Percentiles rank a stretch among this genome's conserved stretches.
Evolutionary conservation across 1,140 invertebrate species (phyloP).

Genomic region (Drosophila pallidifrons): DNA sequence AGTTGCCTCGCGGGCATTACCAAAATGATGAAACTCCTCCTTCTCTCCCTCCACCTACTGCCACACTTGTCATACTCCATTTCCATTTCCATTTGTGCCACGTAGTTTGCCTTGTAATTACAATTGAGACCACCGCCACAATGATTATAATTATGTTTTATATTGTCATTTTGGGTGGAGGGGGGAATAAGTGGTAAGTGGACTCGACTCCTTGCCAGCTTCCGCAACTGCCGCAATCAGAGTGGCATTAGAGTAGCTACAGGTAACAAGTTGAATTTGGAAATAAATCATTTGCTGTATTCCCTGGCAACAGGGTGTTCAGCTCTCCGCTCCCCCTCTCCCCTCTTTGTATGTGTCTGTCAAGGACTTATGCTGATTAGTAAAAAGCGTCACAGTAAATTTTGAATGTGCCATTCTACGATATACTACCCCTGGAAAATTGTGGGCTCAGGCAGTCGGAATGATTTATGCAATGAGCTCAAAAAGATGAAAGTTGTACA

Average conservation of each 20-base stretch:
- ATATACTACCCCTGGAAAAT: conserved; percentile 19
- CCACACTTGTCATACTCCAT: not conserved
- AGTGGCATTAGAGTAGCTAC: conserved; percentile 69
- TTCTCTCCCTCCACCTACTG: not conserved
- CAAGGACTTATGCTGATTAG: conserved; percentile 81
- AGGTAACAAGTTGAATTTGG: conserved; percentile 62
- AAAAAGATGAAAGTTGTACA: conserved; percentile 84
- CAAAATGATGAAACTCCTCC: conserved; percentile 27
- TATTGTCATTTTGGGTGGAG: conserved; percentile 50
- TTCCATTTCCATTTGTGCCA: conserved; percentile 43
- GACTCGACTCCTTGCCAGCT: not conserved
- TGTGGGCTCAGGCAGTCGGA: conserved; percentile 70
- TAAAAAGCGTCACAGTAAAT: conserved; percentile 82
- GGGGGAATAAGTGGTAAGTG: conserved; percentile 17
- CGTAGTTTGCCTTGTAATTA: conserved; percentile 78
- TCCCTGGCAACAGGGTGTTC: conserved; percentile 48
- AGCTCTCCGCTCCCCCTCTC: not conserved
- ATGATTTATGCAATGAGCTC: conserved; percentile 84
- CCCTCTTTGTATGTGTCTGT: conserved; percentile 32
- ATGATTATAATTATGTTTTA: conserved; percentile 82
- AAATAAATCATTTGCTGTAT: conserved; percentile 74
- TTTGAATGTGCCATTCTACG: conserved; percentile 60
- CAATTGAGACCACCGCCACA: conserved; percentile 72
- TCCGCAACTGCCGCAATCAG: conserved; percentile 2
- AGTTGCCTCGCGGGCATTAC: conserved; percentile 71